Evolutionary conservation across 2,113 vertebrate species (phyloP).

Genomic region (Lycaon pictus): DNA sequence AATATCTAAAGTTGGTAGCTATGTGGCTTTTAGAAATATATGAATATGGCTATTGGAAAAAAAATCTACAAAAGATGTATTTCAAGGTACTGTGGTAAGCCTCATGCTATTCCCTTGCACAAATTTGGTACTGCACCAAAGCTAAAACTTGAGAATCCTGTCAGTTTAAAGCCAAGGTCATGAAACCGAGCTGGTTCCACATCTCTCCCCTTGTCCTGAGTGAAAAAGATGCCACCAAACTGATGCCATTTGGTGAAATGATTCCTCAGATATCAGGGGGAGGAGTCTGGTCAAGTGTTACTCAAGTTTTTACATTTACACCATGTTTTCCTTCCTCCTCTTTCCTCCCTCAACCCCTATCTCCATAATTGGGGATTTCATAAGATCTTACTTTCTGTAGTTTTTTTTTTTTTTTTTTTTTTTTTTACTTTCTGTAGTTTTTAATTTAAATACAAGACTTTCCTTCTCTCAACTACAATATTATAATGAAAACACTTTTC

Average conservation of each 20-base stretch:
- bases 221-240: neutral
- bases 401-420: conserved; percentile 29
- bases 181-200: neutral
- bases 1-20: neutral
- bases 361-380: neutral
- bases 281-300: neutral
- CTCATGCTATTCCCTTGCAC: neutral
- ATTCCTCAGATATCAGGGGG: neutral
- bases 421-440: conserved; percentile 23
- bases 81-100: neutral
- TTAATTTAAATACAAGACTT: neutral
- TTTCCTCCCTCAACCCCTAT: neutral
- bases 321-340: neutral
- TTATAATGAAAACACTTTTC: neutral
- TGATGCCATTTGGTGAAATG: neutral
- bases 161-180: conserved; percentile 25
- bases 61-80: neutral
- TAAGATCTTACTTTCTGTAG: conserved; percentile 11
- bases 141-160: neutral
- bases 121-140: neutral
- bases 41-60: neutral
- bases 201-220: neutral
- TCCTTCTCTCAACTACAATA: neutral
- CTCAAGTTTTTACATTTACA: neutral
- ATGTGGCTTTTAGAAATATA: neutral